Percentiles rank a stretch among this genome's conserved stretches.
Conservation (phyloP, 2,797 vertebrate species). For the Hozukius guyotensis region DNA sequence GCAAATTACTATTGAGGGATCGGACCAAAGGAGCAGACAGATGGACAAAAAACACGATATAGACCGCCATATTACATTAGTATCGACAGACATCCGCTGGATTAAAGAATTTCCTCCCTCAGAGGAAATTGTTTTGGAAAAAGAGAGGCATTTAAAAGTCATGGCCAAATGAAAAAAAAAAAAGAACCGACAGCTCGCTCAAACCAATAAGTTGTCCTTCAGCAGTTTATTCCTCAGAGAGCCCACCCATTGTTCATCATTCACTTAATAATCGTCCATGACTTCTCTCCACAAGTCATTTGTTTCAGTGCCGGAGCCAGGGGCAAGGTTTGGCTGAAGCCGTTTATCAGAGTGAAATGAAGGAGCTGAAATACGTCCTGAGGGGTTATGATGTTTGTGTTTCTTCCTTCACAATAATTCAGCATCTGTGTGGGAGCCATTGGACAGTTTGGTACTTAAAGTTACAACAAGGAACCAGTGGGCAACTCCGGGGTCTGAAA, state of each 20-base stretch:
- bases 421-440: neutral
- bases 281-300: conserved; percentile 32
- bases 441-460: no score
- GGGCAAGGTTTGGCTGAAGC: conserved; percentile 34
- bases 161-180: neutral
- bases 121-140: neutral
- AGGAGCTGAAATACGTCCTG: conserved; percentile 9
- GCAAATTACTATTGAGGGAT: neutral
- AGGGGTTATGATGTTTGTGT: conserved; percentile 21
- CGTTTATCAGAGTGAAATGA: conserved; percentile 33
- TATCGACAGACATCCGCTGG: neutral
- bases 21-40: neutral
- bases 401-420: conserved; percentile 7
- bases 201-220: conserved; percentile 25
- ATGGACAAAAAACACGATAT: neutral
- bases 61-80: neutral
- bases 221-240: conserved; percentile 20
- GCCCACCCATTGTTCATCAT: conserved; percentile 32
- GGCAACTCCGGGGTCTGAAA: no score
- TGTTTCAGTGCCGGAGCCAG: conserved; percentile 1
- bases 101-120: neutral
- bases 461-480: neutral
- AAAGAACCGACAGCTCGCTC: neutral
- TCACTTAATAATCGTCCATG: conserved; percentile 36
- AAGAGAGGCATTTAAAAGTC: neutral